Evolutionary conservation across 1,140 invertebrate species (phyloP).

Genomic region (Onthophagus taurus): DNA sequence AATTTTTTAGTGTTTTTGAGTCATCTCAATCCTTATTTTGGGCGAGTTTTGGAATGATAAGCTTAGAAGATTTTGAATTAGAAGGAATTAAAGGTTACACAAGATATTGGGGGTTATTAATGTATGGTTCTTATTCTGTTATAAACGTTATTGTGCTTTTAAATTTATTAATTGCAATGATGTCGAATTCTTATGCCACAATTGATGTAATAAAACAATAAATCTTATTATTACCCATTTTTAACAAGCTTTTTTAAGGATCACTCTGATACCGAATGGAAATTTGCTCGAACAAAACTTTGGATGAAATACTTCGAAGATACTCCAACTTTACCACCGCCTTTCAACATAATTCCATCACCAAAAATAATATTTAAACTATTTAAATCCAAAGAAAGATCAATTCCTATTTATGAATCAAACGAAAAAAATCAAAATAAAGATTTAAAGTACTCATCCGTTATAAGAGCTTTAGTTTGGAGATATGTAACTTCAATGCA

Average conservation of each 20-base stretch:
- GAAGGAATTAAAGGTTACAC: slow-evolving; percentile 69
- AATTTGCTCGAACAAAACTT: slow-evolving; percentile 77
- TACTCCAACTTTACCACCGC: slow-evolving; percentile 68
- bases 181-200: slow-evolving; percentile 79
- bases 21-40: slow-evolving; percentile 83
- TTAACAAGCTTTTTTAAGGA: slow-evolving; percentile 43
- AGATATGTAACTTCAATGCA: slow-evolving; percentile 73
- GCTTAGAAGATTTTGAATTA: slow-evolving; percentile 69
- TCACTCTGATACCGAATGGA: slow-evolving; percentile 83
- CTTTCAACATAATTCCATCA: slow-evolving; percentile 75
- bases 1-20: slow-evolving; percentile 69
- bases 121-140: slow-evolving; percentile 73
- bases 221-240: slow-evolving; percentile 17
- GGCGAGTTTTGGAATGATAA: slow-evolving; percentile 79
- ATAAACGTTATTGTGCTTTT: slow-evolving; percentile 79
- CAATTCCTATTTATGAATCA: slow-evolving; percentile 37
- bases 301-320: slow-evolving; percentile 91
- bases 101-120: slow-evolving; percentile 68
- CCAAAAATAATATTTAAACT: slow-evolving; percentile 58
- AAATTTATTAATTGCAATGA: slow-evolving; percentile 84
- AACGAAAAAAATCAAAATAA: slow-evolving; percentile 48
- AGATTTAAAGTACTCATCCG: slow-evolving; percentile 60
- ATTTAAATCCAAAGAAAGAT: slow-evolving; percentile 56
- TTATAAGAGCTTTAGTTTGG: slow-evolving; percentile 77
- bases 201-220: slow-evolving; percentile 61